These are phyloP conservation scores for Chelonus formosanus DNA, from an alignment of 2,888 invertebrate species.

Conservation along the genomic window DNA sequence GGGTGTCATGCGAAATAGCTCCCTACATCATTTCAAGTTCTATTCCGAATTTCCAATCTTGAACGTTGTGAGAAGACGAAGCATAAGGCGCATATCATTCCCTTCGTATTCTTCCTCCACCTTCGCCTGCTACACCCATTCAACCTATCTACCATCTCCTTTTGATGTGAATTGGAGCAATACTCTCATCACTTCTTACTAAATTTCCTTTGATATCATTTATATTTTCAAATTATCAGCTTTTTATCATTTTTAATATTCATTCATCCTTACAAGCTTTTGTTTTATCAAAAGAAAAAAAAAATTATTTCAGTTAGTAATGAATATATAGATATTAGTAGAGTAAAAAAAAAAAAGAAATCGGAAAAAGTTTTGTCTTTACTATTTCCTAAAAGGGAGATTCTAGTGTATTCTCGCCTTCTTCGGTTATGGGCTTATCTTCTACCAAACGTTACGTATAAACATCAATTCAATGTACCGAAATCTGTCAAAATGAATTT, in stretches of 20 bases:
- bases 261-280: neutral
- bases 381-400: constrained; percentile 11
- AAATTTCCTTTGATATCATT: too few relatives aligned
- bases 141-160: neutral
- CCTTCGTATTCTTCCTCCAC: constrained; percentile 3
- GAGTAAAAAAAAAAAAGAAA: constrained; percentile 48
- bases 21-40: constrained; percentile 36
- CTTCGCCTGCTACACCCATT: neutral
- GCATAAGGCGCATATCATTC: constrained; percentile 1
- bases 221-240: too few relatives aligned
- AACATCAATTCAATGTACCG: constrained; percentile 60
- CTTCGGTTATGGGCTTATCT: constrained; percentile 50
- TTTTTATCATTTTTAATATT: too few relatives aligned
- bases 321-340: constrained; percentile 40
- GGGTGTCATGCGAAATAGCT: constrained; percentile 34
- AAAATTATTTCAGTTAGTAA: neutral
- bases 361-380: constrained; percentile 48
- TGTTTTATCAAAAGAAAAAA: neutral
- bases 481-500: constrained; percentile 64
- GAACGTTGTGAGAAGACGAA: constrained; percentile 11
- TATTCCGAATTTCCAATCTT: constrained; percentile 36
- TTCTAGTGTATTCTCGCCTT: constrained; percentile 21
- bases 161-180: neutral
- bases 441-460: constrained; percentile 58
- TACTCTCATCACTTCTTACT: neutral